Evolutionary conservation across 2,113 vertebrate species (phyloP).

Genomic region (Setophaga coronata): DNA sequence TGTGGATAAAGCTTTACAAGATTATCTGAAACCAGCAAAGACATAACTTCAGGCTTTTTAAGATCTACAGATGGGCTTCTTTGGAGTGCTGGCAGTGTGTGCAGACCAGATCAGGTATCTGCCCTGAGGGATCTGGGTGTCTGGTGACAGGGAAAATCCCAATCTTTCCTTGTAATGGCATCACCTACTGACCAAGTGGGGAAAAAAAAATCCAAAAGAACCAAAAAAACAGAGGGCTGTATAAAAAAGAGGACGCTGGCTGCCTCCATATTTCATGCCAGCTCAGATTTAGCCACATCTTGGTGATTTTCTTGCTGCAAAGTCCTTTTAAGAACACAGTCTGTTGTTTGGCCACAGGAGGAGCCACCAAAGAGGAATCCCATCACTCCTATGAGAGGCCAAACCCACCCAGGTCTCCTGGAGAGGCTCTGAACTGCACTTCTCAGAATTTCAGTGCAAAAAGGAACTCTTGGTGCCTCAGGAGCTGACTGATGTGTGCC

Average conservation of each 20-base stretch:
- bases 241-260: background rate
- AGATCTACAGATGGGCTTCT: background rate
- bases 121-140: background rate
- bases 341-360: rapidly evolving
- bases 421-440: background rate
- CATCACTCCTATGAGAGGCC: rapidly evolving
- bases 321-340: rapidly evolving
- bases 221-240: background rate
- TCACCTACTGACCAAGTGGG: background rate
- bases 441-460: background rate
- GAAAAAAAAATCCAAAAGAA: background rate
- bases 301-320: background rate
- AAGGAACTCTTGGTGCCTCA: background rate
- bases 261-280: background rate
- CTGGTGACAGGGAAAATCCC: background rate
- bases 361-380: background rate
- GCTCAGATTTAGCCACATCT: rapidly evolving
- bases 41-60: background rate
- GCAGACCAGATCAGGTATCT: background rate
- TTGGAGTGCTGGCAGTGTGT: background rate
- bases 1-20: background rate
- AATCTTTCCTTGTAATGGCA: background rate
- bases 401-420: rapidly evolving
- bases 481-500: background rate
- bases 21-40: background rate